Conservation (phyloP, 2,113 vertebrate species). For the Asarcornis scutulata region DNA sequence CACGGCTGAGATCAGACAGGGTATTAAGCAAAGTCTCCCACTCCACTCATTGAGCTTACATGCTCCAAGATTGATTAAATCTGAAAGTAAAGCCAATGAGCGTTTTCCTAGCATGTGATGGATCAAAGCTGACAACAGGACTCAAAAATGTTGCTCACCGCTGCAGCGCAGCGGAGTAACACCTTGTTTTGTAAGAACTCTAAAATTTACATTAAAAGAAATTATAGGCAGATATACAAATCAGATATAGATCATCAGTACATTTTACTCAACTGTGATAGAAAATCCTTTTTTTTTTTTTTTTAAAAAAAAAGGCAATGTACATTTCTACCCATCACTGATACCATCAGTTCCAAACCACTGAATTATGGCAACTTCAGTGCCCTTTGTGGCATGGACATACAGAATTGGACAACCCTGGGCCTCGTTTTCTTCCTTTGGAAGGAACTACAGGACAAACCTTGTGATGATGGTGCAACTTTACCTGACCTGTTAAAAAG, state of each 20-base stretch:
- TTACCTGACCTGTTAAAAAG: neutral
- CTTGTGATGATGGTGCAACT: neutral
- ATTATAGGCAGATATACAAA: neutral
- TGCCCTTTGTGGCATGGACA: neutral
- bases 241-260: neutral
- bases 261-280: neutral
- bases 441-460: neutral
- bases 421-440: neutral
- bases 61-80: neutral
- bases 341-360: neutral
- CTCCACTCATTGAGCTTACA: neutral
- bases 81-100: neutral
- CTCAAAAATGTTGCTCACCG: neutral
- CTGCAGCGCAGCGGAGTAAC: neutral
- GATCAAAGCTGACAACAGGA: neutral
- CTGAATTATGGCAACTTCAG: neutral
- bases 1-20: neutral
- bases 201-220: neutral
- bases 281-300: neutral
- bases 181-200: neutral
- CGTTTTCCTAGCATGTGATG: neutral
- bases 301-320: neutral
- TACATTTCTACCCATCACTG: neutral
- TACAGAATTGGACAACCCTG: neutral
- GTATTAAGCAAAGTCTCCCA: neutral